phyloP scores from a whole-genome alignment of 2,888 invertebrate genomes.

The Tipula lateralis region DNA sequence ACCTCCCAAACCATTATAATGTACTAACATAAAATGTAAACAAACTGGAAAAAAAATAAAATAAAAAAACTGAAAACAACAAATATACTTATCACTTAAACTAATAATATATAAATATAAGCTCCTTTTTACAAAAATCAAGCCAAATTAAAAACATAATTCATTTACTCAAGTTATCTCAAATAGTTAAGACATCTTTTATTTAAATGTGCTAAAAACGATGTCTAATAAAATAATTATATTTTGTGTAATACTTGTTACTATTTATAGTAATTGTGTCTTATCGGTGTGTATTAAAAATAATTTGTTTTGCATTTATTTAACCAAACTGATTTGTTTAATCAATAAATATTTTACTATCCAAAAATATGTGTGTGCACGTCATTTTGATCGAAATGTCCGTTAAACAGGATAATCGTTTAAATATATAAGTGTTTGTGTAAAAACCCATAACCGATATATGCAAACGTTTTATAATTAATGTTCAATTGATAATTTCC shows the following conservation, averaged over 20 bases:
- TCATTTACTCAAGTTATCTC: conserved; percentile 19
- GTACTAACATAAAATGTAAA: conserved; percentile 11
- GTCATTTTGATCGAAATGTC: not conserved
- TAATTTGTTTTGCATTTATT: not conserved
- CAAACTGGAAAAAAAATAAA: not conserved
- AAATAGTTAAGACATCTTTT: not conserved
- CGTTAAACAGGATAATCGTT: not conserved
- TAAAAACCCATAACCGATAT: not conserved
- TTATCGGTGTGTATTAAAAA: not conserved
- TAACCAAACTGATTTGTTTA: not conserved
- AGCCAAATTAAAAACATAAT: not conserved
- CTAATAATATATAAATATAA: conserved; percentile 4
- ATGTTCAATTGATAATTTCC: not conserved
- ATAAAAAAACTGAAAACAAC: not conserved
- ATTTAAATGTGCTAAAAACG: not conserved
- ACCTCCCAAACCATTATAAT: not conserved
- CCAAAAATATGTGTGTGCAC: not conserved
- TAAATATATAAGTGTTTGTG: not conserved
- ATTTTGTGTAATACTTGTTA: not conserved
- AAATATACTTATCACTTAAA: conserved; percentile 7
- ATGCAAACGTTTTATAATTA: not conserved
- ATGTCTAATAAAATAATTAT: not conserved
- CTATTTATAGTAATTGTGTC: not conserved
- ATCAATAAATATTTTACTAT: not conserved
- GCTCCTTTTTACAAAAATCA: not conserved